These are phyloP conservation scores for Xenotilapia leptura DNA, from an alignment of 2,113 vertebrate genomes.

Conservation along the genomic window DNA sequence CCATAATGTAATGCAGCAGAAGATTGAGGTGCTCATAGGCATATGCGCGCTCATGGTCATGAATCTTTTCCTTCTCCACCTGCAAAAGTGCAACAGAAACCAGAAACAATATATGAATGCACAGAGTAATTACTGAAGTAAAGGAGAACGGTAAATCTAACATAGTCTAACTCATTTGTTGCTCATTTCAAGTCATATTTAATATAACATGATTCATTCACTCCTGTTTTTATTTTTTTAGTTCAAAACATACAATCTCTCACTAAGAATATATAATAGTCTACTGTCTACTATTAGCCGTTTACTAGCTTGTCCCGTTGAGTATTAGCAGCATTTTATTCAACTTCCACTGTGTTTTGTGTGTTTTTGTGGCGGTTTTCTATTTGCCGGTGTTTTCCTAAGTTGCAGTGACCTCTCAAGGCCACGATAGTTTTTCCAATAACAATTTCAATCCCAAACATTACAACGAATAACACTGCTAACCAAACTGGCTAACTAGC, in stretches of 20 bases:
- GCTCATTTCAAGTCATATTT: neutral
- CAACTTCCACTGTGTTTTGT: neutral
- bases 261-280: neutral
- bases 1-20: conserved; percentile 80
- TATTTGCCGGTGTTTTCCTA: neutral
- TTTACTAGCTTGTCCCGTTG: neutral
- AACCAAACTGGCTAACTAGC: neutral
- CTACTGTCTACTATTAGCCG: neutral
- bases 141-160: neutral
- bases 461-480: neutral
- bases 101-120: neutral
- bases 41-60: conserved; percentile 78
- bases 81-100: conserved; percentile 12
- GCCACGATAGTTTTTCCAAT: neutral
- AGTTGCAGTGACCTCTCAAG: neutral
- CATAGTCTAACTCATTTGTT: neutral
- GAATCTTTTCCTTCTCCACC: conserved; percentile 82
- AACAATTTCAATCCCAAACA: neutral
- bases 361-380: neutral
- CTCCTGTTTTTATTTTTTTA: neutral
- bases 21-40: conserved; percentile 84
- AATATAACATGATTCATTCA: neutral
- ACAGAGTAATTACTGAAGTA: neutral
- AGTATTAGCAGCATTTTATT: neutral
- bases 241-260: neutral